Evolutionary conservation across 2,797 vertebrate species (phyloP), one percentile per base, ranked within the genome.

Genomic region (Prunella strophiata): DNA sequence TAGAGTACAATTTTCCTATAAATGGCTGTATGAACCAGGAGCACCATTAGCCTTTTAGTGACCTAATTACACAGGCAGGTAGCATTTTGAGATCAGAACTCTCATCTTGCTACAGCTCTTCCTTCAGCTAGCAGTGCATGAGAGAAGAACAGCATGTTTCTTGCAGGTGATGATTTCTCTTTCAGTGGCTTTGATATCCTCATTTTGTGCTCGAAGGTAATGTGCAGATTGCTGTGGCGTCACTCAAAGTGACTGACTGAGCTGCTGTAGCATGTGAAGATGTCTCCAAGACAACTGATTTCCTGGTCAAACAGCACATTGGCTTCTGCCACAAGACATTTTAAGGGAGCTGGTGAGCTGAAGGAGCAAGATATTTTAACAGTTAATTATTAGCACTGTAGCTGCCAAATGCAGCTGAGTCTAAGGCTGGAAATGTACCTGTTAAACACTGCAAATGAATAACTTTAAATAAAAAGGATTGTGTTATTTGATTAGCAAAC

Each of bases 231-330:
- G 78, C 83, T 87, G 67, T 92, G 68, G 68, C 0, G 1, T 95
- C 84, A 91, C 89, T 96, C 89, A 94, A 95, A 94, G 86, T 91
- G 90, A 84, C 75, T 93, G 91, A 81, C 92, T 87, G 89, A 91
- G 73, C 87, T 88, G 92, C 79, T 83, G 65, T 65, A 91, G 63
- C 66, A 54, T 65, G 86, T 89, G 91, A 85, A 93, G 92, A 71
- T 92, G 80, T 94, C 94, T 96, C 91, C 93, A 95, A 87, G 92
- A 96, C 92, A 93, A 86, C 91, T 88, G 38, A 89, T 95, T 95
- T 92, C 82, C 84, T 85, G 91, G 91, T 96, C 95, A 96, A 92
- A 81, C 55, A 94, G 81, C 89, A 85, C 55, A n/a, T 51, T 29
- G n/a, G 68, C 79, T 91, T 89, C 70, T 95, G 79, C 89, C 89